Base-by-base conservation (phyloP, 2,113 vertebrate species). In the Herpailurus yagouaroundi region DNA sequence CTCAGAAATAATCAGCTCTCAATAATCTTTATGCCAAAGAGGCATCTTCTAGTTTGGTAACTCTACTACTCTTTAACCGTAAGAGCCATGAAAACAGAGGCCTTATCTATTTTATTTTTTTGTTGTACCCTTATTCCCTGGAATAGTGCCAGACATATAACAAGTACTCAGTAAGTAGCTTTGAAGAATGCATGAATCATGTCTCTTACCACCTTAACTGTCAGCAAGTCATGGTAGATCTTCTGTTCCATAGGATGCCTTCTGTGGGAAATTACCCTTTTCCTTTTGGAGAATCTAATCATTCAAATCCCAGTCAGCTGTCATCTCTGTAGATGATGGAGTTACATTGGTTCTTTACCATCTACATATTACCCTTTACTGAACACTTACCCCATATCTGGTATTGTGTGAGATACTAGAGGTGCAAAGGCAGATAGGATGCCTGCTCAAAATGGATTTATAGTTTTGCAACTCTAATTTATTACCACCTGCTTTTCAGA, bases 171-270 rank as follows among this genome's bases (percentile, higher is more conserved):
- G 3, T 41, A 86, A 81, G 50, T 23, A 94, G 33, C 45, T 64
- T 80, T 74, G 89, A 94, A 94, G 57, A 93, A 73, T 27, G 5
- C 16, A 13, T 48, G 55, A 96, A n/a, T 82, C 19, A 79, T 92
- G 52, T 73, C 48, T 45, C 18, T 97, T 90, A 64, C 31, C 33
- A 71, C 14, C 8, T 79, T 84, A 94, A 33, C 16, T 64, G 16
- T 82, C 15, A 64, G 21, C 29, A 80, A 55, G 50, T 57, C 13
- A 19, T 50, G 50, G 55, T 60, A 57, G 15, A 36, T 90, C 33
- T n/a, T 11, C 5, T 76, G 48, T 71, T 73, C 21, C 77, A 29
- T 33, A 68, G 60, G 48, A 29, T 82, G 16, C 13, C 18, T 77
- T 23, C 63, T 48, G 4, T 45, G n/a, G 31, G 45, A 91, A 97